These are phyloP conservation scores for western clawed frog (Xenopus tropicalis) DNA, from an alignment of 2,113 vertebrate species.

Conservation along the genomic window UCB_Xtro_10.0 CM004452.2:44230501-44231000, in stretches of 20 bases:
- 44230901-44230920: constrained; percentile 53
- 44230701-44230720: constrained; percentile 83
- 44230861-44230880: too few relatives aligned
- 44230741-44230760: too few relatives aligned
- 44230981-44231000: constrained; percentile 83
- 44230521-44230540: constrained; percentile 83
- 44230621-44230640: constrained; percentile 60
- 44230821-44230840: too few relatives aligned
- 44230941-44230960: constrained; percentile 79
- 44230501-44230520: constrained; percentile 84
- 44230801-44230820: too few relatives aligned
- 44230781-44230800: too few relatives aligned
- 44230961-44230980: constrained; percentile 77
- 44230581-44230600: background rate
- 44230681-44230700: constrained; percentile 85
- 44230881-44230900: background rate
- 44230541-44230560: constrained; percentile 39
- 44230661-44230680: constrained; percentile 68
- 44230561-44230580: constrained; percentile 41
- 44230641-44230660: constrained; percentile 55
- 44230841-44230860: too few relatives aligned
- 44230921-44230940: constrained; percentile 89
- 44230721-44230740: constrained; percentile 25
- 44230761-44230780: too few relatives aligned
- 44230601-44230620: constrained; percentile 49